These are phyloP conservation scores for Agrochola macilenta DNA, from an alignment of 2,888 invertebrate genomes.

Conservation along the genomic window DNA sequence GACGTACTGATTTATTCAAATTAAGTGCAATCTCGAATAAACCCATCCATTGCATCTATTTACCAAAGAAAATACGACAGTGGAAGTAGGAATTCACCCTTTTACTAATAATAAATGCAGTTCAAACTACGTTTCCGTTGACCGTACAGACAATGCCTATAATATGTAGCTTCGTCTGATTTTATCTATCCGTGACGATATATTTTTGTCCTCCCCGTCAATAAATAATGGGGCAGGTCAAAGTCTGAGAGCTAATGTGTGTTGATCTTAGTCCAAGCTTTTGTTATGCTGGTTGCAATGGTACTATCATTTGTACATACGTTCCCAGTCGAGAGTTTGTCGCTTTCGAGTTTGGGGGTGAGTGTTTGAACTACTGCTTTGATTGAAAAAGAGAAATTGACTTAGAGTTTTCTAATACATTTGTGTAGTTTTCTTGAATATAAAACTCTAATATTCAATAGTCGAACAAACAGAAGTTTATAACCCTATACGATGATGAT, in stretches of 20 bases:
- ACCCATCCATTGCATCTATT: constrained; percentile 9
- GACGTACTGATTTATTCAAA: background rate
- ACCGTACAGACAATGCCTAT: constrained; percentile 52
- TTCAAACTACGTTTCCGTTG: constrained; percentile 32
- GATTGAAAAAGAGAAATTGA: background rate
- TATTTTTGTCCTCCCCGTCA: constrained; percentile 86
- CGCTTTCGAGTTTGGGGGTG: constrained; percentile 41
- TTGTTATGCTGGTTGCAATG: constrained; percentile 73
- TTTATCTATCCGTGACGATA: constrained; percentile 76
- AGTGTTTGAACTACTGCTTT: background rate
- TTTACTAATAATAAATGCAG: constrained; percentile 60
- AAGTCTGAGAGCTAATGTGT: constrained; percentile 87
- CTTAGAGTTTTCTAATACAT: background rate
- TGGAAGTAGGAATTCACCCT: constrained; percentile 57
- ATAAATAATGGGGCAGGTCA: constrained; percentile 85
- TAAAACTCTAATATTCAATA: background rate
- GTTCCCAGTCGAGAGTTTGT: constrained; percentile 12
- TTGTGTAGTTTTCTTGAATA: background rate
- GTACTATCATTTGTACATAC: constrained; percentile 66
- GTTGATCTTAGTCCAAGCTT: constrained; percentile 83
- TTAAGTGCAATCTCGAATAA: constrained; percentile 16
- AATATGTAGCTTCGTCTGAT: constrained; percentile 57
- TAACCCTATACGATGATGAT: background rate
- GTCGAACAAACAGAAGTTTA: constrained; percentile 3
- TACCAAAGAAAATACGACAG: constrained; percentile 33